Percentiles rank a stretch among this genome's conserved stretches.
These are phyloP conservation scores for Sebastes baramenuke DNA, from an alignment of 2,797 vertebrate species.

Conservation along the genomic window DNA sequence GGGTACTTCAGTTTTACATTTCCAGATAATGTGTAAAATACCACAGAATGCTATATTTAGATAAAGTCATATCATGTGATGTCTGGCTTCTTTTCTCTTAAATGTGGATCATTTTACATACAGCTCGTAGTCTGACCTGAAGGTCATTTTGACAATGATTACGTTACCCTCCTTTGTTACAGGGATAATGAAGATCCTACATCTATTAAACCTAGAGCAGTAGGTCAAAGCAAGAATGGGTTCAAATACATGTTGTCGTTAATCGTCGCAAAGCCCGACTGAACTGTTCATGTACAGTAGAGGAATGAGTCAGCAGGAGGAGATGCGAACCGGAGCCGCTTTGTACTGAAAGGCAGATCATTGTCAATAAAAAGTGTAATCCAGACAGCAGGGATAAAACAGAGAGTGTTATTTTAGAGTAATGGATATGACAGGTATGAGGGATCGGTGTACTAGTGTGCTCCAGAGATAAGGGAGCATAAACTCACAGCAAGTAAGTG, in stretches of 20 bases:
- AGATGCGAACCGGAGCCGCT: neutral
- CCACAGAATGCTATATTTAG: neutral
- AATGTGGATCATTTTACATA: conserved; percentile 25
- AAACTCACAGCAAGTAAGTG: neutral
- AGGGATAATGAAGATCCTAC: neutral
- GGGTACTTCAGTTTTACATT: neutral
- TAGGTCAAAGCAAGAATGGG: conserved; percentile 34
- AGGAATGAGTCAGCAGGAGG: neutral
- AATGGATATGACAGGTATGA: conserved; percentile 15
- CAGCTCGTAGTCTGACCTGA: neutral
- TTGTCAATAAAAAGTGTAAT: neutral
- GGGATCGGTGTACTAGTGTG: neutral
- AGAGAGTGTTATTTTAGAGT: conserved; percentile 9
- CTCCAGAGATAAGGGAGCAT: neutral
- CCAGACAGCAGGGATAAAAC: neutral
- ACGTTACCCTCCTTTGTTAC: conserved; percentile 20
- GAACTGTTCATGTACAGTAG: neutral
- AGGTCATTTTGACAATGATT: conserved; percentile 30
- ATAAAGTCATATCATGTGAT: neutral
- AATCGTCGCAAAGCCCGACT: neutral
- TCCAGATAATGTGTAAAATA: neutral
- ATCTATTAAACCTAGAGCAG: conserved; percentile 19
- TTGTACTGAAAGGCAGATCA: neutral
- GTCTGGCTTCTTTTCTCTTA: neutral
- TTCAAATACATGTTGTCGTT: neutral